Base-by-base conservation (phyloP, 2,113 vertebrate species). In the Osmerus mordax region DNA sequence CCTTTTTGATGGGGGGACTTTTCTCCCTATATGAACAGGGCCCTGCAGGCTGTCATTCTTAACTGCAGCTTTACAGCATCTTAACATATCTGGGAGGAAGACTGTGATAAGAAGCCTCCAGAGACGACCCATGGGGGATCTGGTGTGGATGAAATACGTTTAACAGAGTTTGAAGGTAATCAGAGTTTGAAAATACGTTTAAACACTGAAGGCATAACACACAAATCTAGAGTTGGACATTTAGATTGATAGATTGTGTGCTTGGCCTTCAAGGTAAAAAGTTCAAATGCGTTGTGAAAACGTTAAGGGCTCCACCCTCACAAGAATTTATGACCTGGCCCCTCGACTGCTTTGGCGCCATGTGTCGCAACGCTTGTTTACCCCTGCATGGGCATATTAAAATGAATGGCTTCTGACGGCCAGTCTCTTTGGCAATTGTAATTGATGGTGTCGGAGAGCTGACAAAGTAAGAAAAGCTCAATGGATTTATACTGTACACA, bases 281-380 rank as follows among this genome's bases (percentile, higher is more conserved):
- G 88, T 89, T 90, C 87, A 78, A 47, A 70, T 61, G 25, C 73
- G 68, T 71, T 67, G 85, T 83, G 84, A 87, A 84, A 87, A 83
- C 76, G 74, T 32, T 73, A 47, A 47, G 84, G 84, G 79, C 81
- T 85, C 83, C 84, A 61, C 81, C 87, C 77, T 53, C 72, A 23
- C 80, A 72, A 77, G 41, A 79, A 90, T 91, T 87, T 88, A 91
- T 76, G 78, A 84, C 87, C 65, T 76, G 74, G 74, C 77, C 71
- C 67, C 63, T 73, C 73, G 82, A 80, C 73, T 81, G 32, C 68
- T 67, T 79, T 74, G 82, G 84, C 66, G 74, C 72, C 81, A 32
- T 21, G 78, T 89, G 90, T 88, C 56, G 78, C 80, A 83, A 89
- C 67, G 68, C 83, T 79, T 85, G 72, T 82, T 82, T 87, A 82